Base-by-base conservation (phyloP, 2,113 vertebrate genomes). In the Cardinalis cardinalis region DNA sequence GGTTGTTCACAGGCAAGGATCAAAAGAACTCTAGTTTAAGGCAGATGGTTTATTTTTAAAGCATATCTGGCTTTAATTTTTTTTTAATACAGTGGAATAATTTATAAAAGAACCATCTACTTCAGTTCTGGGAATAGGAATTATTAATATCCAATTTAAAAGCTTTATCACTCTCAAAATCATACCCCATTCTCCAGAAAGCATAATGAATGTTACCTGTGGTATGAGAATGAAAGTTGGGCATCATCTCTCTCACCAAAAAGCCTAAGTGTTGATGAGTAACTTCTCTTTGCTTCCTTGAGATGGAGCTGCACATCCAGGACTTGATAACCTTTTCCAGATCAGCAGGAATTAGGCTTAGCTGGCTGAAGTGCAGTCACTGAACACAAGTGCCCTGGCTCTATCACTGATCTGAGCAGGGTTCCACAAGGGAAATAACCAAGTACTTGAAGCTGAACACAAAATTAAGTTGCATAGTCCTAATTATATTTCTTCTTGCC, bases 11-110 rank as follows among this genome's bases (percentile, higher is more conserved):
- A 81, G 70, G 63, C 61, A 72, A 69, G 46, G 88, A 87, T 87
- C 82, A 82, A 85, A 94, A 75, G 85, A 79, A 26, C 40, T 69
- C 71, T 65, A 18, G 5, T 73, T 92, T 75, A 65, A 91, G 61
- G 51, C 88, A 96, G 78, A 85, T 87, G 82, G 85, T 73, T 85
- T 94, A 44, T 92, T 91, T 95, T 89, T 76, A 87, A 89, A 79
- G 49, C 41, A 9, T 91, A 72, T 84, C 40, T 82, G 78, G 28
- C 32, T 64, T 51, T 61, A 61, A 51, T 53, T 7, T 44, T 40
- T 43, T 81, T 83, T 34, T 9, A 44, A 60, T 25, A 41, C 20
- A 29, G 21, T 23, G 40, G 51, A 64, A 13, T 55, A 59, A 53
- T 75, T 89, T 69, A 14, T 55, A 82, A 23, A 73, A 52, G 17